phyloP scores from a whole-genome alignment of 2,888 invertebrate species.

The Ichneumon xanthorius region DNA sequence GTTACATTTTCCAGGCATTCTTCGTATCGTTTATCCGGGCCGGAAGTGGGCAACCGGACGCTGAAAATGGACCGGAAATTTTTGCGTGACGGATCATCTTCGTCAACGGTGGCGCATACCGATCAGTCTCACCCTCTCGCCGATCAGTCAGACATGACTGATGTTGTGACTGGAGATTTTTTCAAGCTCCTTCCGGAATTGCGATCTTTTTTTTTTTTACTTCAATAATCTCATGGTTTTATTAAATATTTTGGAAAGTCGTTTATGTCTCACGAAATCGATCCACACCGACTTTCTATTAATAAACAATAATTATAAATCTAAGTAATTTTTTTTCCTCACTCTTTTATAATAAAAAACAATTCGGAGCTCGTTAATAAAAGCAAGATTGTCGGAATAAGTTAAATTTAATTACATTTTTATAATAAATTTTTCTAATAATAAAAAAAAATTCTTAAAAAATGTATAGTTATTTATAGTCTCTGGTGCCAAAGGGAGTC shows the following conservation, averaged over 20 bases:
- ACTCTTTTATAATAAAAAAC: no score
- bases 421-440: background rate
- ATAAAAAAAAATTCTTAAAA: background rate
- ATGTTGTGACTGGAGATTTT: background rate
- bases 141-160: constrained; percentile 1
- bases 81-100: constrained; percentile 46
- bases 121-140: constrained; percentile 1
- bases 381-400: no score
- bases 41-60: constrained; percentile 30
- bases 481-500: background rate
- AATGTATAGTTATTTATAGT: background rate
- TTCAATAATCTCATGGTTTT: background rate
- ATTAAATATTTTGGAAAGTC: background rate
- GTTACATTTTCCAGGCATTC: constrained; percentile 55
- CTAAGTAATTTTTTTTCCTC: no score
- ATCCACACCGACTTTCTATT: no score
- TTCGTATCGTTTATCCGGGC: constrained; percentile 24
- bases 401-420: no score
- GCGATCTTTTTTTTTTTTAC: background rate
- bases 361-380: no score
- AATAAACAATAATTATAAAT: no score
- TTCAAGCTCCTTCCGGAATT: background rate
- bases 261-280: no score
- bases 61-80: constrained; percentile 34
- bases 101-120: constrained; percentile 41